Base-by-base conservation (phyloP, 1,140 invertebrate species). In the Drosophila melanica region DNA sequence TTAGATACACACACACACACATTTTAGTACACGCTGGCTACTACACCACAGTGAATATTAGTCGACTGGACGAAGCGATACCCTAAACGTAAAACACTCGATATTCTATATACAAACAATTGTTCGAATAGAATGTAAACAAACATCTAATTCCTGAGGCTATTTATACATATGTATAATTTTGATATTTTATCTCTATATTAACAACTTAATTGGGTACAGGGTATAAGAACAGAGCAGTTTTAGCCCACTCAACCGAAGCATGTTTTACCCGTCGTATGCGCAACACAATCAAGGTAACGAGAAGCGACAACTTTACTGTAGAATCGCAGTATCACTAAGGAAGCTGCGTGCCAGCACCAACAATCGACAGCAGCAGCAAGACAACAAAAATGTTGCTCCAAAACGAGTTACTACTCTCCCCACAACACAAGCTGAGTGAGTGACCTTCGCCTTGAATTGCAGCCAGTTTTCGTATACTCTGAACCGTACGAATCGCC, bases 251-350 rank as follows among this genome's bases (percentile, higher is more conserved):
- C 41, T 37, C 33, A 47, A 54, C 9, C 37, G 3, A 75, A 86
- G 60, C 69, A 58, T 62, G 65, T 60, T 44, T 65, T 47, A 81
- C 54, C 30, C 37, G 76, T 70, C 75, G 81, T 76, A 81, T 79
- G 51, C 55, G 71, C 60, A 76, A 87, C 47, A 37, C 44, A 23
- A 53, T 73, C 75, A 86, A 86, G 82, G 82, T 87, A 67, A 78
- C 20, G 30, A 57, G 20, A 55, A 30, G 18, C 9, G 45, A 58
- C 53, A 47, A 35, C 45, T 69, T 11, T n/a, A 27, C 50, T 23
- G 62, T 67, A 85, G 74, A 85, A 77, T 57, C 72, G 16, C 9
- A 20, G 48, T 59, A 51, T 39, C 20, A 14, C 37, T 50, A 11
- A 53, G 58, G 82, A 87, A 86, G 82, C 81, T 87, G 82, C 48